phyloP scores from a whole-genome alignment of 2,113 vertebrate genomes.

The Neogobius melanostomus region DNA sequence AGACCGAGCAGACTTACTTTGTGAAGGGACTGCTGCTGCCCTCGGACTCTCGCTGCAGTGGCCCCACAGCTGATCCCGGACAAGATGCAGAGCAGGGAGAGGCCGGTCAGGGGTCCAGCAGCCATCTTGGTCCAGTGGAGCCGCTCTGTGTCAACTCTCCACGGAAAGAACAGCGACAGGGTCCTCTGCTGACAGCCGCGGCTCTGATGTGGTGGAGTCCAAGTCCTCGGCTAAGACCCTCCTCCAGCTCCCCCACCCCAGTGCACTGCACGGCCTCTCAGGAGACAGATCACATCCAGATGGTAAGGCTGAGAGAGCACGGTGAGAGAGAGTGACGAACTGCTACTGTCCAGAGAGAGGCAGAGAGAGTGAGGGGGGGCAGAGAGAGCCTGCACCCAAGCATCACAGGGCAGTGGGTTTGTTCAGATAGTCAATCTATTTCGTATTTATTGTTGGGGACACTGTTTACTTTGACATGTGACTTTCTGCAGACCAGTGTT shows the following conservation, averaged over 20 bases:
- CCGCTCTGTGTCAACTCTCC: background rate
- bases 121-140: conserved; percentile 2
- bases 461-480: no score
- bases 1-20: background rate
- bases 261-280: background rate
- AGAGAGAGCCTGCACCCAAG: background rate
- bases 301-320: conserved; percentile 10
- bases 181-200: background rate
- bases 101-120: background rate
- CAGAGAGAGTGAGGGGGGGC: background rate
- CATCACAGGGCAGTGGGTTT: background rate
- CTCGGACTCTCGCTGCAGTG: background rate
- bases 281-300: conserved; percentile 13
- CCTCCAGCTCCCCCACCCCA: background rate
- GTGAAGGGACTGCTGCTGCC: background rate
- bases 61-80: conserved; percentile 2
- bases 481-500: no score
- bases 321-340: background rate
- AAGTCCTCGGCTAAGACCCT: no score
- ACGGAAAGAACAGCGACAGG: background rate
- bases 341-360: background rate
- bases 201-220: background rate
- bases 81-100: conserved; percentile 8
- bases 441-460: no score
- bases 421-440: background rate